Evolutionary conservation across 37 sponge, comb jelly and placozoan species (phyloP).

Genomic region (Crambe crambe): DNA sequence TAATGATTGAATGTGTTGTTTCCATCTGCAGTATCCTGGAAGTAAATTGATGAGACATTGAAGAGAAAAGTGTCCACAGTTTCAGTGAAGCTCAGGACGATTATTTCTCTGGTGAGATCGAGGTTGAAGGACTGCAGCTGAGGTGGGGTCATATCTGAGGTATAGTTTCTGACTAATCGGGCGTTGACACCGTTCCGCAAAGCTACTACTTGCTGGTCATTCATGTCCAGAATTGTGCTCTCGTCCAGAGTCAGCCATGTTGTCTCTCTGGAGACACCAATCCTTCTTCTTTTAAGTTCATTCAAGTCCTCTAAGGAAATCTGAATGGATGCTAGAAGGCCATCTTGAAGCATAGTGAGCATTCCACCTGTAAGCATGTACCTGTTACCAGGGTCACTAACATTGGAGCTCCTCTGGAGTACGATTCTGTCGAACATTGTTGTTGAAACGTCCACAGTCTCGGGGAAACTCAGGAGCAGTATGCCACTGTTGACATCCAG

Average conservation of each 20-base stretch:
- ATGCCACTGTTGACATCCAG: constrained; percentile 89
- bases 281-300: constrained; percentile 80
- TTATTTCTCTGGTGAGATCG: constrained; percentile 47
- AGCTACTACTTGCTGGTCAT: constrained; percentile 54
- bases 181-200: constrained; percentile 56
- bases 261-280: constrained; percentile 59
- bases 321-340: constrained; percentile 43
- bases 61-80: constrained; percentile 67
- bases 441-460: constrained; percentile 81
- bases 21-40: constrained; percentile 73
- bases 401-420: constrained; percentile 76
- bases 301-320: constrained; percentile 80
- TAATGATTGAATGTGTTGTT: constrained; percentile 65
- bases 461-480: constrained; percentile 71
- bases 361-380: constrained; percentile 76
- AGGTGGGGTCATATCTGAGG: constrained; percentile 75
- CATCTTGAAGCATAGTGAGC: constrained; percentile 67
- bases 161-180: constrained; percentile 46
- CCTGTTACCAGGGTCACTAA: constrained; percentile 29
- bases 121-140: constrained; percentile 53
- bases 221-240: constrained; percentile 76
- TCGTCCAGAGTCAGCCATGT: constrained; percentile 75
- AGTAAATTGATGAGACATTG: constrained; percentile 66
- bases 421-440: constrained; percentile 75
- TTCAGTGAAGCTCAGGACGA: constrained; percentile 80